These are phyloP conservation scores for Condylura cristata DNA, from an alignment of 2,113 vertebrate genomes.

Conservation along the genomic window DNA sequence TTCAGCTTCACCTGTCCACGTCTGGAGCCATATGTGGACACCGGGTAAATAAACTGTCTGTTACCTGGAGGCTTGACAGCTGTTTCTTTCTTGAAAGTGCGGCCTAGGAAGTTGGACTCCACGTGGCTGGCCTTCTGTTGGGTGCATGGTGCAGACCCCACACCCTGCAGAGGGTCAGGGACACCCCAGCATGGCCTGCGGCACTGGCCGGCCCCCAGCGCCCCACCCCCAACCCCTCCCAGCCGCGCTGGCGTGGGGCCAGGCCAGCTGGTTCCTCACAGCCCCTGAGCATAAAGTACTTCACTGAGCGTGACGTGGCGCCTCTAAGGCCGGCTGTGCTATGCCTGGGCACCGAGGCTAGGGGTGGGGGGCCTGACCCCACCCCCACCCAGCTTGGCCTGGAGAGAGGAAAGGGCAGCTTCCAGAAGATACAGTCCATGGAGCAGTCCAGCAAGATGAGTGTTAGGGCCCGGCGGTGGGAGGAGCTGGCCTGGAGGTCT, in stretches of 20 bases:
- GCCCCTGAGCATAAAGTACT: rapidly evolving
- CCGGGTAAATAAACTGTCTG: not conserved
- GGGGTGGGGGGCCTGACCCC: no score
- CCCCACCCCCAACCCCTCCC: not conserved
- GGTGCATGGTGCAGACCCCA: not conserved
- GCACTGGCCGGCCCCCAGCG: not conserved
- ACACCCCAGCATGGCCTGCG: no score
- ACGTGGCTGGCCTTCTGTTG: not conserved
- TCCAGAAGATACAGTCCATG: not conserved
- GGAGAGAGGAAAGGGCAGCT: not conserved
- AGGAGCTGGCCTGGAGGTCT: not conserved
- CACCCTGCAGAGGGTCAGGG: rapidly evolving
- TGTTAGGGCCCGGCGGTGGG: not conserved
- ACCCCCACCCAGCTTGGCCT: not conserved
- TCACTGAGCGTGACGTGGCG: not conserved
- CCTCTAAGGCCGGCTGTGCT: not conserved
- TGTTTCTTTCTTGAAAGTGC: not conserved
- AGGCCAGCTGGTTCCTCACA: not conserved
- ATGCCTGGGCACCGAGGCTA: rapidly evolving
- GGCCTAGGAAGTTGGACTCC: not conserved
- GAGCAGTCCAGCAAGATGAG: not conserved
- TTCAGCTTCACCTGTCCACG: no score
- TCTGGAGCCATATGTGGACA: not conserved
- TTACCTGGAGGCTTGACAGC: not conserved
- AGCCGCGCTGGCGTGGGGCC: not conserved